These are phyloP conservation scores for Phocoena sinus DNA, from an alignment of 2,113 vertebrate species.

Conservation along the genomic window DNA sequence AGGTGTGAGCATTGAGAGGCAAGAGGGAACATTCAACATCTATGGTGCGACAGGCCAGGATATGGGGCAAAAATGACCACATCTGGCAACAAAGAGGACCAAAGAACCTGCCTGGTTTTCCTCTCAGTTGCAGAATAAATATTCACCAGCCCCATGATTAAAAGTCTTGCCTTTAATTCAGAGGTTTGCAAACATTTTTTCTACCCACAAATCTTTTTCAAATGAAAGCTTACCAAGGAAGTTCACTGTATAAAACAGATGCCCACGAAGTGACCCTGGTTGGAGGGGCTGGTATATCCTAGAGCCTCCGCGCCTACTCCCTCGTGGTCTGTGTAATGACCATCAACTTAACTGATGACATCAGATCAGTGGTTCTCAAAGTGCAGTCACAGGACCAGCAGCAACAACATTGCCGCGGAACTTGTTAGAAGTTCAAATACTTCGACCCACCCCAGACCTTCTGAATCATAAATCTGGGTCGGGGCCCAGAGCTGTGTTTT, in stretches of 20 bases:
- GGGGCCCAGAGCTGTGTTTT: neutral
- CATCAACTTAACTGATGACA: accelerated
- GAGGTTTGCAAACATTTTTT: neutral
- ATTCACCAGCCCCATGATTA: neutral
- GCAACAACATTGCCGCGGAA: accelerated
- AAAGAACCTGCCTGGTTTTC: neutral
- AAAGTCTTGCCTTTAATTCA: neutral
- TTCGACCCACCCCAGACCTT: too few relatives aligned
- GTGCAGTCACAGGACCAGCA: neutral
- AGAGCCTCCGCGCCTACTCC: accelerated
- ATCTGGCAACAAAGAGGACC: neutral
- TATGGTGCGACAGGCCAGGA: neutral
- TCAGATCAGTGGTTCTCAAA: neutral
- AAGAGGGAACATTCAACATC: neutral
- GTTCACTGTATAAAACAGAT: neutral
- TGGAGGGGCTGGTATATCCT: neutral
- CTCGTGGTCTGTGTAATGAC: accelerated
- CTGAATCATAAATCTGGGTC: neutral
- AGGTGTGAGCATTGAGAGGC: neutral
- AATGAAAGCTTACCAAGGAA: neutral
- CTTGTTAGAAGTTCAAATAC: neutral
- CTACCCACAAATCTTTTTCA: neutral
- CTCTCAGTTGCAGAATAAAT: neutral
- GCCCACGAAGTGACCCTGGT: neutral
- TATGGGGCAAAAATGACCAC: too few relatives aligned